These are phyloP conservation scores for Chionodraco myersi DNA, from an alignment of 2,113 vertebrate genomes.

Conservation along the genomic window DNA sequence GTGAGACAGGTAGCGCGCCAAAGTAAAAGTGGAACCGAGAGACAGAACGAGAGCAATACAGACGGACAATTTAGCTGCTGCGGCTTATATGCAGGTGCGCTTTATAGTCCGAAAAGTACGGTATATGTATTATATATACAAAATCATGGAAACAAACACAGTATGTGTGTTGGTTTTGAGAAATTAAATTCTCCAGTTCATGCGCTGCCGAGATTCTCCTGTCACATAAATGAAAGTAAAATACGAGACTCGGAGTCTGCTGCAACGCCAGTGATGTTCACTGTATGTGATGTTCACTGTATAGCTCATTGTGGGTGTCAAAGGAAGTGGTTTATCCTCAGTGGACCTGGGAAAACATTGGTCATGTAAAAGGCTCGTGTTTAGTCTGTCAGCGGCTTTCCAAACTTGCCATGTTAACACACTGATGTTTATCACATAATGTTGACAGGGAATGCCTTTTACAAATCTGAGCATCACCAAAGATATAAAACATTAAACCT, in stretches of 20 bases:
- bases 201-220: not conserved
- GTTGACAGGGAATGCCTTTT: not conserved
- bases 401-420: not conserved
- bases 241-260: not conserved
- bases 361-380: not conserved
- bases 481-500: not conserved
- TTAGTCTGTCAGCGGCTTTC: not conserved
- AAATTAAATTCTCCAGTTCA: not conserved
- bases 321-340: not conserved
- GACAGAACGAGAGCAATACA: no score
- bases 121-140: not conserved
- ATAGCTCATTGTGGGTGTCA: not conserved
- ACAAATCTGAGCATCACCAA: not conserved
- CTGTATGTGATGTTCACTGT: not conserved
- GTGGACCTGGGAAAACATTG: not conserved
- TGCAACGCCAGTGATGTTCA: not conserved
- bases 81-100: no score
- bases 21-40: no score
- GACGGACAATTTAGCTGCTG: no score
- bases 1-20: no score
- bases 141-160: slow-evolving; percentile 3
- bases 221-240: not conserved
- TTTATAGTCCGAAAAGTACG: no score
- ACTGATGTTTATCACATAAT: not conserved
- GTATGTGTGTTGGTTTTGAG: not conserved